These are phyloP conservation scores for Stichodactyla helianthus DNA, from an alignment of 64 coral and sea anemone genomes.

Conservation along the genomic window DNA sequence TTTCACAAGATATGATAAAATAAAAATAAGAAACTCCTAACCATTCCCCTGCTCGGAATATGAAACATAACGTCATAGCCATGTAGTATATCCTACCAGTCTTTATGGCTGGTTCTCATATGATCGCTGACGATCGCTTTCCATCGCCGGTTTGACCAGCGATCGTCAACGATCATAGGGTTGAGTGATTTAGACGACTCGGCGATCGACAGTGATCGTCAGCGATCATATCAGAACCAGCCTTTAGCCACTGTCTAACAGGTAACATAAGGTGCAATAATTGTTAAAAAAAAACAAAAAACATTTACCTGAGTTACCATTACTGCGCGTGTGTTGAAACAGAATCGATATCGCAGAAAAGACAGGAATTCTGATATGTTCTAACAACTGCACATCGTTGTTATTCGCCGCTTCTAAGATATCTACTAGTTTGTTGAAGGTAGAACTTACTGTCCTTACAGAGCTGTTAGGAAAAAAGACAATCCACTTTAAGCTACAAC, in stretches of 20 bases:
- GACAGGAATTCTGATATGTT: constrained; percentile 60
- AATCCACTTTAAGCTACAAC: background rate
- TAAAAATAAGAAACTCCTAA: too few species aligned
- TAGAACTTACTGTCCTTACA: constrained; percentile 38
- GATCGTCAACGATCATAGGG: too few species aligned
- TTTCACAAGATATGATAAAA: too few species aligned
- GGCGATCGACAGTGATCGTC: too few species aligned
- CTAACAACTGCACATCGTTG: constrained; percentile 68
- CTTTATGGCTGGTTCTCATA: too few species aligned
- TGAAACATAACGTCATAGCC: too few species aligned
- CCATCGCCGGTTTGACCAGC: too few species aligned
- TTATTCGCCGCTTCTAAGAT: constrained; percentile 64
- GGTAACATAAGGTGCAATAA: background rate
- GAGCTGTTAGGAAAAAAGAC: constrained; percentile 30
- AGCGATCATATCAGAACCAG: too few species aligned
- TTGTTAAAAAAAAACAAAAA: background rate
- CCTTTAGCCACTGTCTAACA: background rate
- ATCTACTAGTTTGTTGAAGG: constrained; percentile 65
- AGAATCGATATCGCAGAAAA: constrained; percentile 83
- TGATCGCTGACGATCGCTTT: too few species aligned
- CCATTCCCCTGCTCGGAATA: too few species aligned
- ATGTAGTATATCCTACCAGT: too few species aligned
- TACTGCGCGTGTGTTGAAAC: constrained; percentile 69
- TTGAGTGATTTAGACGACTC: too few species aligned
- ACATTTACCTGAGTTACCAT: constrained; percentile 43